Evolutionary conservation across 2,113 vertebrate species (phyloP).

Genomic region (Orientallactaga bullata): DNA sequence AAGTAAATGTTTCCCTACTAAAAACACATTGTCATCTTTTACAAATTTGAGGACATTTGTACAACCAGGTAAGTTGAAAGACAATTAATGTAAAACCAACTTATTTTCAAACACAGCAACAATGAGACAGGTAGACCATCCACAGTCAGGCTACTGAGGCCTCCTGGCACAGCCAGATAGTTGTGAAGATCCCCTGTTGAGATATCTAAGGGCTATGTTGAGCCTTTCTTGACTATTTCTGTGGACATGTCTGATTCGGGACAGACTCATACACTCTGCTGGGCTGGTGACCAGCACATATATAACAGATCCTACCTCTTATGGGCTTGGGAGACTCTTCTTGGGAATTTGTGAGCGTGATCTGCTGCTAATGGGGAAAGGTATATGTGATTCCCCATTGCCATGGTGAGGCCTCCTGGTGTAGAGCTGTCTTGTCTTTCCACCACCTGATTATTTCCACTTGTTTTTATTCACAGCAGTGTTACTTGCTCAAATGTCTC

Average conservation of each 20-base stretch:
- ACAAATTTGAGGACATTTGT: not conserved
- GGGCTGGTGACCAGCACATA: not conserved
- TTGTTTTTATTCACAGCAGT: not conserved
- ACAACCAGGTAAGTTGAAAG: not conserved
- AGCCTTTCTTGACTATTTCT: not conserved
- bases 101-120: not conserved
- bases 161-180: not conserved
- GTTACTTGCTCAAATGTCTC: not conserved
- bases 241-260: not conserved
- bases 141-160: not conserved
- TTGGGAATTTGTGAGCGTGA: not conserved
- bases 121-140: not conserved
- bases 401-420: not conserved
- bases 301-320: not conserved
- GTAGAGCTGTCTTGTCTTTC: not conserved
- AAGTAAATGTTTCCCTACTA: too few species aligned
- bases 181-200: not conserved
- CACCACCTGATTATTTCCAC: not conserved
- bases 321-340: too few species aligned
- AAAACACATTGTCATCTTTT: not conserved
- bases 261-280: not conserved
- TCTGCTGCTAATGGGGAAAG: not conserved
- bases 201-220: not conserved
- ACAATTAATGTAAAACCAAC: not conserved
- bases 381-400: not conserved